A percentile compares a stretch with the other conserved stretches of the same genome.
Conservation (phyloP, 2,888 invertebrate species). For the Drosophila atripex region DNA sequence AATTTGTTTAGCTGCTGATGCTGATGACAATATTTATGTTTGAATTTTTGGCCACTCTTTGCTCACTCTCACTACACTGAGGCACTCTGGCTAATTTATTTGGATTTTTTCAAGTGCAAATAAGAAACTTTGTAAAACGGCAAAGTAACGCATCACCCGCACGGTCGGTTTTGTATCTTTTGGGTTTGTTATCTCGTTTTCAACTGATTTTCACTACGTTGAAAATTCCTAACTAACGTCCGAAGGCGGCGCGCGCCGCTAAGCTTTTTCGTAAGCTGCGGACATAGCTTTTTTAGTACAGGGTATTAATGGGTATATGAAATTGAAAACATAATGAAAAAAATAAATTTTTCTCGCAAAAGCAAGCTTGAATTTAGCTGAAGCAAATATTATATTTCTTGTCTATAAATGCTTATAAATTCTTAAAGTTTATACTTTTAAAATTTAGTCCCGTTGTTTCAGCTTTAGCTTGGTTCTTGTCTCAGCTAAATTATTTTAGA, state of each 20-base stretch:
- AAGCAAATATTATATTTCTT: neutral
- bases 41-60: slow-evolving; percentile 26
- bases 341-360: neutral
- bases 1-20: neutral
- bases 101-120: slow-evolving; percentile 30
- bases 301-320: neutral
- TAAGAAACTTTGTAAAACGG: slow-evolving; percentile 7
- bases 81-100: slow-evolving; percentile 40
- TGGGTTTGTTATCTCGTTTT: slow-evolving; percentile 82
- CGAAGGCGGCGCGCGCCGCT: slow-evolving; percentile 47
- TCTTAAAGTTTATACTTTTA: too few species aligned
- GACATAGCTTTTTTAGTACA: slow-evolving; percentile 67
- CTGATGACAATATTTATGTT: slow-evolving; percentile 24
- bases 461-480: too few species aligned
- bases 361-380: neutral
- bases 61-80: slow-evolving; percentile 37
- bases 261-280: slow-evolving; percentile 39
- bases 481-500: too few species aligned
- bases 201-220: slow-evolving; percentile 79
- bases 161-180: slow-evolving; percentile 61
- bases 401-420: too few species aligned
- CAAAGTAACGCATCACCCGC: slow-evolving; percentile 50
- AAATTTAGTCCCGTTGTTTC: too few species aligned
- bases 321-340: neutral
- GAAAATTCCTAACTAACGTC: slow-evolving; percentile 76